Evolutionary conservation across 2,797 vertebrate genomes (phyloP).

Genomic region (Hylomyscus alleni): DNA sequence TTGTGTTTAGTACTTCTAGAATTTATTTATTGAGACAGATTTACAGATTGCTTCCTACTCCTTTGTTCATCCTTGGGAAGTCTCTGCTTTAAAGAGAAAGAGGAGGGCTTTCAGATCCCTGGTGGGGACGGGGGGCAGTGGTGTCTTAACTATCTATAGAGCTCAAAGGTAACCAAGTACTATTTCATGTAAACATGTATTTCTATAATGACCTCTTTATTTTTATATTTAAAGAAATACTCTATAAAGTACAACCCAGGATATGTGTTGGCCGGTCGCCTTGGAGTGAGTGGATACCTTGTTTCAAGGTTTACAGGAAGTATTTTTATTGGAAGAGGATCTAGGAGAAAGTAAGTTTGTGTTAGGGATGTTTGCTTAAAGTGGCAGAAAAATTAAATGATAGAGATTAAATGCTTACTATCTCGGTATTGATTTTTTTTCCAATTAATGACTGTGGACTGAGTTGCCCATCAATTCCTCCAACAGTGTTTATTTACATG

Average conservation of each 20-base stretch:
- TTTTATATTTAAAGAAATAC: constrained; percentile 94
- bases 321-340: constrained; percentile 98
- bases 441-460: constrained; percentile 72
- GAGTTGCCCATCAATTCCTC: constrained; percentile 72
- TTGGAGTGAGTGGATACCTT: constrained; percentile 97
- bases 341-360: constrained; percentile 95
- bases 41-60: constrained; percentile 59
- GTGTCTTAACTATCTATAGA: constrained; percentile 70
- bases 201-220: constrained; percentile 82
- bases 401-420: constrained; percentile 76
- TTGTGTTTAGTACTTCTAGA: constrained; percentile 48
- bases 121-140: background rate
- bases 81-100: constrained; percentile 64
- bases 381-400: constrained; percentile 79
- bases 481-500: constrained; percentile 73
- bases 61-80: constrained; percentile 59
- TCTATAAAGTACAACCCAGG: constrained; percentile 98
- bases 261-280: constrained; percentile 96
- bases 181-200: constrained; percentile 64
- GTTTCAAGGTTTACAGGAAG: constrained; percentile 99
- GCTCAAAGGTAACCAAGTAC: constrained; percentile 76
- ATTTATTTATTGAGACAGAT: constrained; percentile 65
- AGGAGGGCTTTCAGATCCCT: constrained; percentile 57
- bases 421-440: constrained; percentile 76
- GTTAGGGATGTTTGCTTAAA: constrained; percentile 80